Percentiles rank a stretch among this genome's conserved stretches.
Evolutionary conservation across 2,888 invertebrate genomes (phyloP).

Genomic region (Drosophila demipolita): DNA sequence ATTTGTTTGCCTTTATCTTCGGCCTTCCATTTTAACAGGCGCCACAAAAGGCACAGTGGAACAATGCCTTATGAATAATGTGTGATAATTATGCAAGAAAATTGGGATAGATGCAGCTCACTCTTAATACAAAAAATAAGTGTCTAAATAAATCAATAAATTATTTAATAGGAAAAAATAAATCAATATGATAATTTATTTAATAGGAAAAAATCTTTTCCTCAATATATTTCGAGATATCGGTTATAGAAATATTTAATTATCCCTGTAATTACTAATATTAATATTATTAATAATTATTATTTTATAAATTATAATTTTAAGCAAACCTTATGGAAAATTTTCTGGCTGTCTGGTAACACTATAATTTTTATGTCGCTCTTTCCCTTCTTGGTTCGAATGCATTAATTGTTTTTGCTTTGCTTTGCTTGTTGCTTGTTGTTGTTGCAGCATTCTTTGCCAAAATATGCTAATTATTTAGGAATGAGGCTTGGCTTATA

Average conservation of each 20-base stretch:
- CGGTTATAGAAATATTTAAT: background rate
- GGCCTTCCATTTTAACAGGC: conserved; percentile 18
- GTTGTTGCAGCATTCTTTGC: conserved; percentile 37
- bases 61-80: background rate
- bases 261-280: background rate
- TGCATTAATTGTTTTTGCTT: conserved; percentile 62
- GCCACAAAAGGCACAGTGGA: conserved; percentile 20
- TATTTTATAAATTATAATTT: background rate
- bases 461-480: conserved; percentile 70
- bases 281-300: background rate
- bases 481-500: conserved; percentile 41
- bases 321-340: background rate
- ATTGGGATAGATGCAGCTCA: background rate
- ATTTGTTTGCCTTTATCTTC: conserved; percentile 62
- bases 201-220: too few species aligned
- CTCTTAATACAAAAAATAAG: too few species aligned
- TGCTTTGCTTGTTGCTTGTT: conserved; percentile 9
- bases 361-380: conserved; percentile 10
- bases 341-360: background rate
- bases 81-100: background rate
- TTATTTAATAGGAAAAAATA: too few species aligned
- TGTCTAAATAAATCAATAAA: too few species aligned
- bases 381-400: conserved; percentile 16
- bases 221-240: background rate
- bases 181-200: too few species aligned